Evolutionary conservation across 2,888 invertebrate species (phyloP).

Genomic region (Carpatolechia fugitivella): DNA sequence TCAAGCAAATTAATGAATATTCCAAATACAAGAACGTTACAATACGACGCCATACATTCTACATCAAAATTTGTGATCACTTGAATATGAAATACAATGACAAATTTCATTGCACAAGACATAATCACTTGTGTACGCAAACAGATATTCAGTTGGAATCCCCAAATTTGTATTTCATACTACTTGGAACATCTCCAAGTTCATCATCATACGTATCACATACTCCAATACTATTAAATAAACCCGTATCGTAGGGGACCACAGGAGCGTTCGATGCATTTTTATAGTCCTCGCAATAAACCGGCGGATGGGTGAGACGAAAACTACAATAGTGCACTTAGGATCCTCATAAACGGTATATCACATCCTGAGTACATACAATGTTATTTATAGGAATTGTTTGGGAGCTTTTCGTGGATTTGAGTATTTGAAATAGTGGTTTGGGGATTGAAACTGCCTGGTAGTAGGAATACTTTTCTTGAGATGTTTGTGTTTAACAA

Average conservation of each 20-base stretch:
- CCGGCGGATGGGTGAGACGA: constrained; percentile 44
- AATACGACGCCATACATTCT: too few relatives aligned
- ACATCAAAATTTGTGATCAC: too few relatives aligned
- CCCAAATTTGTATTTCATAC: constrained; percentile 29
- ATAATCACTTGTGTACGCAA: too few relatives aligned
- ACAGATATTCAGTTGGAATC: too few relatives aligned
- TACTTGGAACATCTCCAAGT: constrained; percentile 24
- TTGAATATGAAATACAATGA: too few relatives aligned
- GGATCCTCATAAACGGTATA: constrained; percentile 68
- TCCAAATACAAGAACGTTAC: too few relatives aligned
- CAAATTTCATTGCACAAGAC: too few relatives aligned
- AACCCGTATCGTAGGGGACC: constrained; percentile 44
- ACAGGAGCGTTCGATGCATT: constrained; percentile 69
- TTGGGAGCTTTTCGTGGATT: constrained; percentile 9
- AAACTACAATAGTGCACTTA: constrained; percentile 67
- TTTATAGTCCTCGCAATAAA: constrained; percentile 68
- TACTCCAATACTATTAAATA: constrained; percentile 38
- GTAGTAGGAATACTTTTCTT: background rate
- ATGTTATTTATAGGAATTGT: constrained; percentile 50
- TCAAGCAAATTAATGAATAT: too few relatives aligned
- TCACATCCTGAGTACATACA: constrained; percentile 55
- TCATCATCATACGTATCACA: constrained; percentile 29
- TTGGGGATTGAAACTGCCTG: background rate
- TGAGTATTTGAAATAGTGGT: constrained; percentile 8
- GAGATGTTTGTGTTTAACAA: background rate